A percentile compares a stretch with the other conserved stretches of the same genome.
phyloP scores from a whole-genome alignment of 2,113 vertebrate genomes.

The Motacilla alba region DNA sequence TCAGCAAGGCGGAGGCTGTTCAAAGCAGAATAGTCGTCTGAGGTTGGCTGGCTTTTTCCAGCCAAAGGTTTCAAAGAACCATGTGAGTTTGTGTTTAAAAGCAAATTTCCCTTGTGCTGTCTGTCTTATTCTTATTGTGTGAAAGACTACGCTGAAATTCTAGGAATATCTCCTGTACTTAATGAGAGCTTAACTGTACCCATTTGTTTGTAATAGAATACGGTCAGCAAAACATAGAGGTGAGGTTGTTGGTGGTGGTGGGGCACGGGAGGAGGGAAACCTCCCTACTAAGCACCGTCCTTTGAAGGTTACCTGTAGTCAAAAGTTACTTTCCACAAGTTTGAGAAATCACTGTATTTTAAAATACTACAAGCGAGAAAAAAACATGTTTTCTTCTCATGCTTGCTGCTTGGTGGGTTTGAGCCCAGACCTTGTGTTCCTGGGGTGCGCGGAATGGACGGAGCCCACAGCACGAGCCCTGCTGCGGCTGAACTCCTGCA shows the following conservation, averaged over 20 bases:
- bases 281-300: background rate
- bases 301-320: background rate
- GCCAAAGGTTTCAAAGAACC: slow-evolving; percentile 15
- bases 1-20: background rate
- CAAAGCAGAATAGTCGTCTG: background rate
- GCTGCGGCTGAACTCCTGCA: background rate
- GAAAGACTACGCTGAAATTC: slow-evolving; percentile 36
- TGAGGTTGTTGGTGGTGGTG: background rate
- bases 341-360: background rate
- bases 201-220: slow-evolving; percentile 35
- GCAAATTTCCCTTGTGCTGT: background rate
- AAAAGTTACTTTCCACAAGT: background rate
- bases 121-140: background rate
- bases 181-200: background rate
- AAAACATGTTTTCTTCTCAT: background rate
- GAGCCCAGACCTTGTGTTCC: background rate
- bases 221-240: background rate
- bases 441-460: rapidly evolving
- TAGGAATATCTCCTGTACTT: background rate
- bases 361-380: background rate
- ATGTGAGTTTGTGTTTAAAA: background rate
- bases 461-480: background rate
- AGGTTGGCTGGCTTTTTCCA: background rate
- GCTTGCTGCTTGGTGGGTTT: background rate
- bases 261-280: background rate